Evolutionary conservation across 2,888 invertebrate genomes (phyloP).

Genomic region (Tethea ocularis): DNA sequence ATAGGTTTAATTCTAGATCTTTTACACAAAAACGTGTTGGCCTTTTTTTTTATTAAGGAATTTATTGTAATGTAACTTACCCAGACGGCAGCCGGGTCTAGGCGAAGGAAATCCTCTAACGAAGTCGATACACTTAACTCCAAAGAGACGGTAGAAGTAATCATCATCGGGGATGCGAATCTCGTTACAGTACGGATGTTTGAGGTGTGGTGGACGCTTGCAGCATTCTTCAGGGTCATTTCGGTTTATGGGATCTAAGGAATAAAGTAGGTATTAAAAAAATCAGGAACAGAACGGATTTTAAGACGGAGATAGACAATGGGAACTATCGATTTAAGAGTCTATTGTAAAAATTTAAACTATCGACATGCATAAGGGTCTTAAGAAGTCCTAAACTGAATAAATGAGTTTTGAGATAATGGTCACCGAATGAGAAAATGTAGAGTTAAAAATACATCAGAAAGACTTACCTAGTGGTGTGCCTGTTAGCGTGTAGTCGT

Average conservation of each 20-base stretch:
- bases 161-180: constrained; percentile 95
- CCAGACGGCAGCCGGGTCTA: constrained; percentile 93
- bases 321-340: too few species aligned
- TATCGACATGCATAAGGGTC: too few species aligned
- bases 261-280: constrained; percentile 17
- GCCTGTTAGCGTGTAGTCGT: constrained; percentile 94
- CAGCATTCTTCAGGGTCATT: constrained; percentile 97
- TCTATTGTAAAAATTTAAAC: too few species aligned
- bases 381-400: too few species aligned
- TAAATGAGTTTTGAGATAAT: too few species aligned
- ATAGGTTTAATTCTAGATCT: background rate
- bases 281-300: background rate
- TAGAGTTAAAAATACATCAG: too few species aligned
- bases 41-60: too few species aligned
- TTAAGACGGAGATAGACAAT: too few species aligned
- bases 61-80: constrained; percentile 66
- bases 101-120: constrained; percentile 94
- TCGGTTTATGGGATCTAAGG: constrained; percentile 90
- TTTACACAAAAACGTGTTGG: background rate
- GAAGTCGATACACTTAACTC: constrained; percentile 94
- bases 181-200: constrained; percentile 96
- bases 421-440: too few species aligned
- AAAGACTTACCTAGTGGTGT: constrained; percentile 90
- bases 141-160: constrained; percentile 93
- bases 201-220: constrained; percentile 90